Conservation (phyloP, 2,113 vertebrate species). For the Calyptommatus sinebrachiatus region DNA sequence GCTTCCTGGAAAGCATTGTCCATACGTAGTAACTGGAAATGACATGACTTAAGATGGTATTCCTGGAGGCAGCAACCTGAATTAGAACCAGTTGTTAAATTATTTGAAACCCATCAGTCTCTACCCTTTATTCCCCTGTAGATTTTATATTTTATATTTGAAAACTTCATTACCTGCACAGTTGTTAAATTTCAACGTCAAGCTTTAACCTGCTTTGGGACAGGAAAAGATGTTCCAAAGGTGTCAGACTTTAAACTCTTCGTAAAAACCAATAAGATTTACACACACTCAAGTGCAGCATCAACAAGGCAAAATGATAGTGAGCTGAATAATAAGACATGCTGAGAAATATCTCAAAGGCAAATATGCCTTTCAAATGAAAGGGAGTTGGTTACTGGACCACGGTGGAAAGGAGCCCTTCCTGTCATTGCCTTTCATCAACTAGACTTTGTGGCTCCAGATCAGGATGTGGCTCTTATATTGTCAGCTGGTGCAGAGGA, state of each 20-base stretch:
- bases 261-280: background rate
- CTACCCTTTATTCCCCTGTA: background rate
- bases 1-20: too few species aligned
- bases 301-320: slow-evolving; percentile 24
- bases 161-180: background rate
- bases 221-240: background rate
- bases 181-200: slow-evolving; percentile 8
- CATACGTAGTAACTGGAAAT: too few species aligned
- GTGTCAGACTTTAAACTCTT: background rate
- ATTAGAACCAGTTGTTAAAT: background rate
- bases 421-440: background rate
- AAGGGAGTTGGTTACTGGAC: slow-evolving; percentile 6
- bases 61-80: too few species aligned
- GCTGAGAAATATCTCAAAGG: background rate
- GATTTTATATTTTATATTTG: background rate
- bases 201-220: background rate
- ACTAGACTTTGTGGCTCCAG: slow-evolving; percentile 12
- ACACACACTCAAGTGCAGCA: background rate
- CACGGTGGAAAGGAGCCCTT: background rate
- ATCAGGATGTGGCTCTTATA: background rate
- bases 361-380: slow-evolving; percentile 16
- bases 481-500: background rate
- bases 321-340: background rate
- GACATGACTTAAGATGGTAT: too few species aligned
- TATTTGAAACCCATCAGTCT: background rate